Evolutionary conservation across 1,140 invertebrate species (phyloP), one percentile per base, ranked within the genome.

Genomic region (Penaeus indicus): DNA sequence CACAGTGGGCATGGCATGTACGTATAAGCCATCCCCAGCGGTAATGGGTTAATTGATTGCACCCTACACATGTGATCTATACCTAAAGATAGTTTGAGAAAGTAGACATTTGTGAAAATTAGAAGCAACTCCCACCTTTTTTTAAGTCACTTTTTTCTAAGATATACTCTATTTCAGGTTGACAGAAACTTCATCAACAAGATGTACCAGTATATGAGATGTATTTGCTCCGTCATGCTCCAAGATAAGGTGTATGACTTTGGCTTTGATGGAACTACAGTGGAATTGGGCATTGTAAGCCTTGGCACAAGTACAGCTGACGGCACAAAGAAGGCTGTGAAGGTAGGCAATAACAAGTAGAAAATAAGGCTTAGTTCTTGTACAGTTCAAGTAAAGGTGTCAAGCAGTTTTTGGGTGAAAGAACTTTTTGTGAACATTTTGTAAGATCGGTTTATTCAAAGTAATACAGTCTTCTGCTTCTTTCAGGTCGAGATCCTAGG

Each of bases 401-500:
- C 5, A 42, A 42, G 38, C 38, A 2, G 4, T 42, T 79, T 32
- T 38, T 79, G 13, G 22, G n/a, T 38, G 8, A 22, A 16, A 4
- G 27, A 21, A 19, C 1, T 72, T 72, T 25, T 72, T 72, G 10
- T 54, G 54, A 75, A 25, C 22, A 69, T 69, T 32, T 19, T n/a
- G 7, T 64, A 27, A 22, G 1, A 84, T 69, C 38, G 18, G 22
- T 84, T 67, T 38, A n/a, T 67, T 4, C 32, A 78, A 32, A 19
- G 21, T 19, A 78, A 78, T n/a, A 47, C n/a, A 64, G 16, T 63
- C 38, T n/a, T 54, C 21, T 47, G 78, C 16, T 32, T 89, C 27
- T 96, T 97, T 0, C 97, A 97, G 93, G 96, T 98, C 13, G 97
- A 98, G 93, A 96, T 98, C 42, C 93, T 98, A 13, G 97, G 97